These are phyloP conservation scores for Panagrolaimus sp. DNA, from an alignment of 1,140 invertebrate species.

Conservation along the genomic window DNA sequence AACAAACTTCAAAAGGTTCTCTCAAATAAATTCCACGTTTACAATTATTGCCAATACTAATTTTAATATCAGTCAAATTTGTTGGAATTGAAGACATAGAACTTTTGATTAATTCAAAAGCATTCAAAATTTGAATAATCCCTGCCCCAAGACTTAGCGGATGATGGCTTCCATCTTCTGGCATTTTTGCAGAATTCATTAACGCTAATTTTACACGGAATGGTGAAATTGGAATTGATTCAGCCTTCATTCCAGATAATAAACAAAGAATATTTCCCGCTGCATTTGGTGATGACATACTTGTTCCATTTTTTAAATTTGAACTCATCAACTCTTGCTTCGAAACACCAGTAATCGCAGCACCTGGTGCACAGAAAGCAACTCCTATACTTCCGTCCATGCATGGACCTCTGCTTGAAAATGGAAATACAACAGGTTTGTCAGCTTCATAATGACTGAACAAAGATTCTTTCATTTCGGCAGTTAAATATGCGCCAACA, in stretches of 20 bases:
- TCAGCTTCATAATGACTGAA: background rate
- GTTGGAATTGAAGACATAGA: slow-evolving; percentile 65
- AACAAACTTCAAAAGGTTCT: slow-evolving; percentile 64
- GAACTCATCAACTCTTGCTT: background rate
- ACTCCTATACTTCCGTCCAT: background rate
- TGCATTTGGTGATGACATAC: background rate
- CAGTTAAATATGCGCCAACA: background rate
- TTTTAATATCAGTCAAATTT: slow-evolving; percentile 63
- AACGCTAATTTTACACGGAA: slow-evolving; percentile 79
- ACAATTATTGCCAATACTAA: slow-evolving; percentile 65
- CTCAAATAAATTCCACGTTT: slow-evolving; percentile 76
- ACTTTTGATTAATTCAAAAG: slow-evolving; percentile 70
- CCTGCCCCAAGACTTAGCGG: slow-evolving; percentile 70
- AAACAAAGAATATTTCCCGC: slow-evolving; percentile 66
- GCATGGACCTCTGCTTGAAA: slow-evolving; percentile 89
- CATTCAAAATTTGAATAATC: slow-evolving; percentile 80
- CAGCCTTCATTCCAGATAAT: slow-evolving; percentile 72
- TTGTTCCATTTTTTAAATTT: background rate
- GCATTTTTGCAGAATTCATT: slow-evolving; percentile 66
- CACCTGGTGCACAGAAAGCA: background rate
- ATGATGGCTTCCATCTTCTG: slow-evolving; percentile 60
- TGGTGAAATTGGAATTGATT: slow-evolving; percentile 71
- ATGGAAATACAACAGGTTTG: slow-evolving; percentile 80
- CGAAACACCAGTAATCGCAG: background rate
- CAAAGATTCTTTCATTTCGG: background rate